Evolutionary conservation across 2,888 invertebrate genomes (phyloP).

Genomic region (Orthonevra nobilis): DNA sequence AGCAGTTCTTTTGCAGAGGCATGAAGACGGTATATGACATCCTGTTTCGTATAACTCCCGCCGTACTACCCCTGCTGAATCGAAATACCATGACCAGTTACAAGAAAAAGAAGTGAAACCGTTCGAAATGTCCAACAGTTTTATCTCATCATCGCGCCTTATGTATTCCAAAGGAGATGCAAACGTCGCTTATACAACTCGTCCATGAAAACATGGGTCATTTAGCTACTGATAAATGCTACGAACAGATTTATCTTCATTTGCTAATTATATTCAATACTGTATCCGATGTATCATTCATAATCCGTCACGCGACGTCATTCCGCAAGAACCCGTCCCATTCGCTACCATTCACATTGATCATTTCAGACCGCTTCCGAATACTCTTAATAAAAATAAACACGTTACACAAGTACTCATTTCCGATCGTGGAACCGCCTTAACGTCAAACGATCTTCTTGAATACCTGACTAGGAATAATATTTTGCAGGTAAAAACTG

Average conservation of each 20-base stretch:
- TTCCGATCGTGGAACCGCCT: conserved; percentile 76
- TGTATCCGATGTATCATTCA: conserved; percentile 77
- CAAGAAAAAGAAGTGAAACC: conserved; percentile 71
- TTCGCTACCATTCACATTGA: no score
- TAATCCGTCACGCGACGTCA: conserved; percentile 75
- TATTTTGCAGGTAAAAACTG: background rate
- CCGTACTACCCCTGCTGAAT: conserved; percentile 71
- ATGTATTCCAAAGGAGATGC: no score
- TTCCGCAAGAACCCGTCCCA: background rate
- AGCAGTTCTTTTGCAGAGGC: conserved; percentile 71
- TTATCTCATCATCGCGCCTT: conserved; percentile 32
- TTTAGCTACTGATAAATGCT: background rate
- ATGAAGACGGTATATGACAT: conserved; percentile 70
- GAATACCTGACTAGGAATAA: conserved; percentile 72
- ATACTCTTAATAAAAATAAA: no score
- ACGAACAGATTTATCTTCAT: conserved; percentile 19
- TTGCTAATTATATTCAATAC: conserved; percentile 76
- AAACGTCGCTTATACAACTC: no score
- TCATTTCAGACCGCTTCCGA: no score
- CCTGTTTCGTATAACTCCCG: conserved; percentile 74
- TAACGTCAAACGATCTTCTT: conserved; percentile 75
- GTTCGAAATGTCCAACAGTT: conserved; percentile 72
- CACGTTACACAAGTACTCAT: conserved; percentile 73
- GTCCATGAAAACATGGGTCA: background rate
- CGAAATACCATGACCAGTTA: conserved; percentile 71